Percentiles rank a stretch among this genome's conserved stretches.
phyloP scores from a whole-genome alignment of 2,797 vertebrate genomes.

The Hybognathus amarus region DNA sequence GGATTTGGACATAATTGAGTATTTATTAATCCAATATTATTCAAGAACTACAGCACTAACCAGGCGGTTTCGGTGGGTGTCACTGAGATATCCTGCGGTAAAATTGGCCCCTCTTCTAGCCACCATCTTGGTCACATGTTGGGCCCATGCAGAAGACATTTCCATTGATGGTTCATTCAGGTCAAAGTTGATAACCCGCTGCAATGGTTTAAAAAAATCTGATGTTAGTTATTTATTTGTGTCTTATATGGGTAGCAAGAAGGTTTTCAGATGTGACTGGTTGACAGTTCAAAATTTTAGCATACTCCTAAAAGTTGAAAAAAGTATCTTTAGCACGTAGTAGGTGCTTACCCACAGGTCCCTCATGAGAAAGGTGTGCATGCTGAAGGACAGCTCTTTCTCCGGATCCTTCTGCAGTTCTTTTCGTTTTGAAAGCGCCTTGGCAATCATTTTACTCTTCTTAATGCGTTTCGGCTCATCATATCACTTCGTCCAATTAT shows the following conservation, averaged over 20 bases:
- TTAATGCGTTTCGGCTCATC: constrained; percentile 97
- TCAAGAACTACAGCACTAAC: constrained; percentile 69
- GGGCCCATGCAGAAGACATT: constrained; percentile 95
- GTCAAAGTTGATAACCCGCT: constrained; percentile 95
- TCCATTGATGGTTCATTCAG: constrained; percentile 93
- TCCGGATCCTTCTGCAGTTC: constrained; percentile 94
- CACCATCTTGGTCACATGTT: constrained; percentile 98
- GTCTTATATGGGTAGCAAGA: background rate
- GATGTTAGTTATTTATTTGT: background rate
- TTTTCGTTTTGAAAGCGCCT: constrained; percentile 94
- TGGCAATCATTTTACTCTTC: constrained; percentile 99
- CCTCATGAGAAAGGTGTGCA: constrained; percentile 96
- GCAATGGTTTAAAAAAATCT: background rate
- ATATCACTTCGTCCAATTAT: constrained; percentile 92
- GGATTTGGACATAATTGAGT: no score
- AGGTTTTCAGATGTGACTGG: background rate
- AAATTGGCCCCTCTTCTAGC: constrained; percentile 94
- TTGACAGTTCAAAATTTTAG: background rate
- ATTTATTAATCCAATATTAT: background rate
- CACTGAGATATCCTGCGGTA: constrained; percentile 96
- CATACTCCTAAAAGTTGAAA: background rate
- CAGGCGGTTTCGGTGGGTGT: constrained; percentile 92
- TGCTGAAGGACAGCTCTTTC: constrained; percentile 94
- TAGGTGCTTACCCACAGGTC: constrained; percentile 86
- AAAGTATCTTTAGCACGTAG: background rate